These are phyloP conservation scores for Strongylocentrotus purpuratus DNA, from an alignment of 35 echinoderm and acorn worm species.

Conservation along the genomic window DNA sequence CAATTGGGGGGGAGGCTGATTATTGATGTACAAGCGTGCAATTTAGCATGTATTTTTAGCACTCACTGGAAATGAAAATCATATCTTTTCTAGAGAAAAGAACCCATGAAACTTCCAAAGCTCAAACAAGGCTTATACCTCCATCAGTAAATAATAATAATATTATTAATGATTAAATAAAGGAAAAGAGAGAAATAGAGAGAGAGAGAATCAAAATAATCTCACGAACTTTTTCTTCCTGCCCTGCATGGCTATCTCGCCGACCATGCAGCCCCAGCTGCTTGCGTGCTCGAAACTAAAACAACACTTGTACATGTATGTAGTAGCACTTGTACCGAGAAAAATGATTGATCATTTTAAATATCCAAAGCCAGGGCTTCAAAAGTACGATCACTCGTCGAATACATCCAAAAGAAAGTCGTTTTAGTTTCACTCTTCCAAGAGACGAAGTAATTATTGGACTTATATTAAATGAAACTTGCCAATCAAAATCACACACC, in stretches of 20 bases:
- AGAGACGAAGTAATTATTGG: background rate
- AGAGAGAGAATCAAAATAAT: background rate
- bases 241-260: background rate
- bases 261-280: background rate
- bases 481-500: background rate
- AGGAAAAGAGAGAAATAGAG: too few relatives aligned
- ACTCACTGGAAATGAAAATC: too few relatives aligned
- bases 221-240: background rate
- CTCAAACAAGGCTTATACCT: too few relatives aligned
- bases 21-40: too few relatives aligned
- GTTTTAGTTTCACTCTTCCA: conserved; percentile 13
- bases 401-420: background rate
- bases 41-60: too few relatives aligned
- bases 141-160: too few relatives aligned
- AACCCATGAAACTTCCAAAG: too few relatives aligned
- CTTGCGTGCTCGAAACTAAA: conserved; percentile 30
- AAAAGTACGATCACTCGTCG: conserved; percentile 20
- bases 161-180: too few relatives aligned
- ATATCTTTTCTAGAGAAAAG: too few relatives aligned
- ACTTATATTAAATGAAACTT: background rate
- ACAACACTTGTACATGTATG: background rate
- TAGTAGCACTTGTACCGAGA: background rate
- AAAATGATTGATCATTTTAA: background rate
- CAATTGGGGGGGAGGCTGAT: too few relatives aligned
- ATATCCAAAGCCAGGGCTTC: background rate